These are phyloP conservation scores for Catagonus wagneri DNA, from an alignment of 2,113 vertebrate genomes.

Conservation along the genomic window DNA sequence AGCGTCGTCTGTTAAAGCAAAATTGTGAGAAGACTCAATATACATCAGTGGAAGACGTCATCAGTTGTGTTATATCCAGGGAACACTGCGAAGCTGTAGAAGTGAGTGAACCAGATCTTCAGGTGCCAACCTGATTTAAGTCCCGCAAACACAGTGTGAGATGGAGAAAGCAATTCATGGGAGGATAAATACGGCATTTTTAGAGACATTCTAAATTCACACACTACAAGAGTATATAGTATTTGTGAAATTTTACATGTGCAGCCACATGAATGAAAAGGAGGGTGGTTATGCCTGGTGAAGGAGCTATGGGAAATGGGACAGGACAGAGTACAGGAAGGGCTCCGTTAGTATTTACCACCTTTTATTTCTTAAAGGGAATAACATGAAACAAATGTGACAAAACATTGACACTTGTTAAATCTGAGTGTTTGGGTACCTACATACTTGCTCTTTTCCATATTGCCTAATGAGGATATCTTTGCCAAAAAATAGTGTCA, in stretches of 20 bases:
- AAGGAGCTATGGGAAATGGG: not conserved
- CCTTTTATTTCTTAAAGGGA: slow-evolving; percentile 36
- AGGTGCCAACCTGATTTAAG: not conserved
- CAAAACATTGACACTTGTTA: not conserved
- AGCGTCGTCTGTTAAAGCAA: not conserved
- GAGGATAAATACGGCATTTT: not conserved
- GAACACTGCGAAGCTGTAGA: not conserved
- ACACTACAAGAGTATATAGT: too few species aligned
- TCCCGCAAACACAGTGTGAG: not conserved
- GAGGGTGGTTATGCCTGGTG: too few species aligned
- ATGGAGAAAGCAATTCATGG: not conserved
- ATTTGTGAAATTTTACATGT: not conserved
- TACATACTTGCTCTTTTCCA: not conserved
- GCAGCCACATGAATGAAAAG: not conserved
- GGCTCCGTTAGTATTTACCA: not conserved
- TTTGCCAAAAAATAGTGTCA: slow-evolving; percentile 15
- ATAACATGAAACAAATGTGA: not conserved
- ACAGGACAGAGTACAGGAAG: too few species aligned
- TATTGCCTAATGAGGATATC: not conserved
- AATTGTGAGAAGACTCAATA: not conserved
- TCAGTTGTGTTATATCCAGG: not conserved
- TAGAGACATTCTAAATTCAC: not conserved
- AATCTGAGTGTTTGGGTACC: not conserved
- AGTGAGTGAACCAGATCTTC: not conserved
- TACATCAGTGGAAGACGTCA: not conserved